Percentiles rank a stretch among this genome's conserved stretches.
Evolutionary conservation across 1,140 invertebrate species (phyloP).

Genomic region (Microplitis mediator): DNA sequence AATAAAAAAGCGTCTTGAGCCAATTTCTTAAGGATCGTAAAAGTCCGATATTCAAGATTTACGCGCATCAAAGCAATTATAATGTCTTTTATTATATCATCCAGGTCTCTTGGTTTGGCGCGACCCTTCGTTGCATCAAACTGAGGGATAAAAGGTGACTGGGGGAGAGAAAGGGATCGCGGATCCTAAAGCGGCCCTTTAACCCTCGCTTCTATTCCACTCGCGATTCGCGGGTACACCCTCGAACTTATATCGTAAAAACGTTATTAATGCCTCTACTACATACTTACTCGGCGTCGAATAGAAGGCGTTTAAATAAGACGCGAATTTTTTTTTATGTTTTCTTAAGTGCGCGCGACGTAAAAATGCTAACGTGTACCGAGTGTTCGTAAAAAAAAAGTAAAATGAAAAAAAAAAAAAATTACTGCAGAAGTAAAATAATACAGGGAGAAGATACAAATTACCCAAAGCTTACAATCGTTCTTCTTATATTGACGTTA

Average conservation of each 20-base stretch:
- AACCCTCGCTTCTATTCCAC: slow-evolving; percentile 5
- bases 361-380: slow-evolving; percentile 33
- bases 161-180: background rate
- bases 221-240: slow-evolving; percentile 41
- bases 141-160: background rate
- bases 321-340: slow-evolving; percentile 53
- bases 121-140: background rate
- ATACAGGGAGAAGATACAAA: background rate
- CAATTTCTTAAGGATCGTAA: slow-evolving; percentile 58
- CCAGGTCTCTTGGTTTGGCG: background rate
- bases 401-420: slow-evolving; percentile 25
- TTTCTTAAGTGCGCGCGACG: slow-evolving; percentile 38
- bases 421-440: background rate
- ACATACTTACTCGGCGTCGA: slow-evolving; percentile 33
- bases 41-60: slow-evolving; percentile 60
- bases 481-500: slow-evolving; percentile 18
- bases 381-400: slow-evolving; percentile 39
- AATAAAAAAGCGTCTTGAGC: slow-evolving; percentile 46
- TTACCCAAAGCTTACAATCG: background rate
- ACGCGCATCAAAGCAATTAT: slow-evolving; percentile 59
- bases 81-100: slow-evolving; percentile 56
- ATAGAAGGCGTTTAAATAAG: slow-evolving; percentile 56
- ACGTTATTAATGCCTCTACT: slow-evolving; percentile 55
- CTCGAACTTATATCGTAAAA: slow-evolving; percentile 61
- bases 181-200: background rate